phyloP scores from a whole-genome alignment of 2,888 invertebrate species.

The Drosophila paracracens region DNA sequence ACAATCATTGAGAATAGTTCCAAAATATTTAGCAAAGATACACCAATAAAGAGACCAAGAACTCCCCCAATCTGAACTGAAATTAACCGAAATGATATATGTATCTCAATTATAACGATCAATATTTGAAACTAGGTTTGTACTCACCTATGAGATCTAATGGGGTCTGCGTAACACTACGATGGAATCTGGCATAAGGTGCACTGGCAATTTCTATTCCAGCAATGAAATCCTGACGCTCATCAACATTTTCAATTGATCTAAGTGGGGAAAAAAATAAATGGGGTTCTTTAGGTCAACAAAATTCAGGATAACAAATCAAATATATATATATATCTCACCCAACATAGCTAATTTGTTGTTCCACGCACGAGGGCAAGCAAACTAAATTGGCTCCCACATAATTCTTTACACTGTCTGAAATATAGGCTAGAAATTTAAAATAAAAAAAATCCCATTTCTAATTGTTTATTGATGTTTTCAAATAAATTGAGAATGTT shows the following conservation, averaged over 20 bases:
- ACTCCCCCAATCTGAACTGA: conserved; percentile 76
- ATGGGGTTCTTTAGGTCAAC: background rate
- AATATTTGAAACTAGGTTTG: background rate
- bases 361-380: conserved; percentile 73
- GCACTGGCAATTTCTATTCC: conserved; percentile 62
- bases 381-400: conserved; percentile 63
- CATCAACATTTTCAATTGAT: conserved; percentile 41
- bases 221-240: conserved; percentile 26
- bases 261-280: conserved; percentile 31
- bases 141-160: conserved; percentile 70
- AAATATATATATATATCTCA: conserved; percentile 26
- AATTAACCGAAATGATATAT: background rate
- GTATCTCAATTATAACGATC: background rate
- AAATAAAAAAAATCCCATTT: background rate
- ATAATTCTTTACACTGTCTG: conserved; percentile 57
- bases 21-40: conserved; percentile 58
- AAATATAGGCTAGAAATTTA: conserved; percentile 49
- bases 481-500: background rate
- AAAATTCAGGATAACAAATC: background rate
- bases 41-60: conserved; percentile 70
- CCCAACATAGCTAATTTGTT: conserved; percentile 74
- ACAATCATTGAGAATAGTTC: conserved; percentile 41
- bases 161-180: conserved; percentile 72
- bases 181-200: conserved; percentile 63
- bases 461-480: background rate